phyloP scores from a whole-genome alignment of 2,113 vertebrate species.

The Macaca fascicularis region T2T-MFA8v1.1 NC_088391.1:100418501-100419000 shows the following conservation, averaged over 20 bases:
- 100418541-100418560: neutral
- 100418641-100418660: neutral
- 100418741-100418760: neutral
- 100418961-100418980: neutral
- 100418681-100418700: neutral
- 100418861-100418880: neutral
- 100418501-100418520: neutral
- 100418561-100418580: neutral
- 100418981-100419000: constrained; percentile 17
- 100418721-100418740: neutral
- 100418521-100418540: neutral
- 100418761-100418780: constrained; percentile 9
- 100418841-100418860: neutral
- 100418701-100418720: neutral
- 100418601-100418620: neutral
- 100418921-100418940: neutral
- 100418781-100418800: neutral
- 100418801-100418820: neutral
- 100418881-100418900: neutral
- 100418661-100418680: neutral
- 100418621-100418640: neutral
- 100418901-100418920: neutral
- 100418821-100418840: no score
- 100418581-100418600: neutral
- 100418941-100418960: neutral